Evolutionary conservation across 2,888 invertebrate genomes (phyloP).

Genomic region (Lamellibrachia satsuma): DNA sequence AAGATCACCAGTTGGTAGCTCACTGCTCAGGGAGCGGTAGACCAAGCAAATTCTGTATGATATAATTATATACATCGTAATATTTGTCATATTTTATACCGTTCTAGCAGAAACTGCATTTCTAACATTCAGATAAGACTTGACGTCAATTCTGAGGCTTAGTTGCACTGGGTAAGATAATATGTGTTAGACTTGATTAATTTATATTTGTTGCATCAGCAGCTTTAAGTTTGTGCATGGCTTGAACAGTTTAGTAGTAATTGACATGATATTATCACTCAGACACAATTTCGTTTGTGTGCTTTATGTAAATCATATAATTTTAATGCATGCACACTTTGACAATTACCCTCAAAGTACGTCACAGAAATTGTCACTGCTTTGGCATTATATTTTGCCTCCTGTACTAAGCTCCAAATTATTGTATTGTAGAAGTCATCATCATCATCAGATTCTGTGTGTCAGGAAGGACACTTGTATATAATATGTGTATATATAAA

Average conservation of each 20-base stretch:
- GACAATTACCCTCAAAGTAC: neutral
- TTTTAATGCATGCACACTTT: neutral
- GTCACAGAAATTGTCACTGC: neutral
- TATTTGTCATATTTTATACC: neutral
- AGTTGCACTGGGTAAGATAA: neutral
- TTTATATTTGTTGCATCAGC: neutral
- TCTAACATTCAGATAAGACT: neutral
- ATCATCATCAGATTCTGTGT: neutral
- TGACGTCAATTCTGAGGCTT: neutral
- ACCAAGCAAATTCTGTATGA: neutral
- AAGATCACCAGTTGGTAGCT: neutral
- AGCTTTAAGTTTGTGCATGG: neutral
- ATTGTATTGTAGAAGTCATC: neutral
- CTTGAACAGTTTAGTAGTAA: neutral
- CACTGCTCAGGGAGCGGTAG: neutral
- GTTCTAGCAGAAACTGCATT: neutral
- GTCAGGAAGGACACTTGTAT: constrained; percentile 5
- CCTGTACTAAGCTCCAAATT: neutral
- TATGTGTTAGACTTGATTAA: neutral
- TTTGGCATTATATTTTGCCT: neutral
- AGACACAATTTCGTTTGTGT: neutral
- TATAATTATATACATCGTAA: neutral
- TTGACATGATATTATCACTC: neutral
- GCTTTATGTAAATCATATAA: neutral
- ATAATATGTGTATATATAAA: neutral